A percentile compares a stretch with the other conserved stretches of the same genome.
Conservation (phyloP, 2,113 vertebrate genomes). For the Ptilonorhynchus violaceus region DNA sequence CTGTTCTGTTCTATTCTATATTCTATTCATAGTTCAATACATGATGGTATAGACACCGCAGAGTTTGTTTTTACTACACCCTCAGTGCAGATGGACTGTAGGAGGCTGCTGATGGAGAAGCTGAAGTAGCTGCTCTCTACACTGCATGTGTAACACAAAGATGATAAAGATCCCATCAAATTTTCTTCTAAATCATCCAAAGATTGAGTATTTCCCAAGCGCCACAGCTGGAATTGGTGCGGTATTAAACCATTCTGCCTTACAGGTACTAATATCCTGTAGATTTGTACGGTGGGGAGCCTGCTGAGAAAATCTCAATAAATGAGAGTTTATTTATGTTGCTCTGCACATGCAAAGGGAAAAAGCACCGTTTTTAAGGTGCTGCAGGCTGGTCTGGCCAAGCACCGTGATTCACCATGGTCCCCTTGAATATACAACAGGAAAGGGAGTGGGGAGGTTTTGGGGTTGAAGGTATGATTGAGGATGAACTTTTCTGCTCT, state of each 20-base stretch:
- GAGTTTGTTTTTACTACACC: neutral
- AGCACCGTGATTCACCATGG: fast-evolving
- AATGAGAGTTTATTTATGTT: neutral
- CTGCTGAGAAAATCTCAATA: fast-evolving
- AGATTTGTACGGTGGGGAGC: fast-evolving
- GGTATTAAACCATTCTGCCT: neutral
- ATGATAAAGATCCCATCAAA: neutral
- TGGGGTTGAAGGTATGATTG: neutral
- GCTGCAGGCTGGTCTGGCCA: neutral
- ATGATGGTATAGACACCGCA: neutral
- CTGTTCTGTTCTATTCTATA: neutral
- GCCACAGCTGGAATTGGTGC: neutral
- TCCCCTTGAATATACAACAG: neutral
- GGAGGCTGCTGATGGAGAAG: neutral
- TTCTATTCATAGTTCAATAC: neutral
- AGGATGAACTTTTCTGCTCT: neutral
- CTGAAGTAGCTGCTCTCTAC: neutral
- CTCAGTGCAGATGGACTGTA: neutral
- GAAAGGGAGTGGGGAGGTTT: neutral
- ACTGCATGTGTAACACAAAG: fast-evolving
- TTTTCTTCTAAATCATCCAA: neutral
- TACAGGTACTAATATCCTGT: neutral
- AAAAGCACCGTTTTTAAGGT: fast-evolving
- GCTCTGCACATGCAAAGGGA: neutral
- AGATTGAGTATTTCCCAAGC: neutral